These are phyloP conservation scores for Petrosia ficiformis DNA, from an alignment of 37 sponge, comb jelly and placozoan genomes.

Conservation along the genomic window DNA sequence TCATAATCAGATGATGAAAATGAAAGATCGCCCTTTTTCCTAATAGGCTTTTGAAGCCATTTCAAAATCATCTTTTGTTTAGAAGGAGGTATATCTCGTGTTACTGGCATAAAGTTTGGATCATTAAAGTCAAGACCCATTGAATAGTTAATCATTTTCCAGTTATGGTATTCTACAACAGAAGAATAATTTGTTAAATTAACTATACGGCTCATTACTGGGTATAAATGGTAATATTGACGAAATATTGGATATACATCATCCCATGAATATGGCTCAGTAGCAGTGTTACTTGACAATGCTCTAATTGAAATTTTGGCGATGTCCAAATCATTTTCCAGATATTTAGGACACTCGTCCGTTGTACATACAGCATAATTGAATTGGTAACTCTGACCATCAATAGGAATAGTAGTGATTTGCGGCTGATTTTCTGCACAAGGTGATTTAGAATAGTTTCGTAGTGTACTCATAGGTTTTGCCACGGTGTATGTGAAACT, in stretches of 20 bases:
- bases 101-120: constrained; percentile 71
- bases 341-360: not conserved
- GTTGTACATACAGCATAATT: constrained; percentile 10
- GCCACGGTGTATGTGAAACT: constrained; percentile 13
- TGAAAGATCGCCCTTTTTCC: not conserved
- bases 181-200: constrained; percentile 32
- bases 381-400: not conserved
- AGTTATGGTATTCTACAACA: constrained; percentile 25
- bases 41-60: constrained; percentile 24
- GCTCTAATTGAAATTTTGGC: not conserved
- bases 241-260: constrained; percentile 42
- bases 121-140: constrained; percentile 17
- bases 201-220: constrained; percentile 48
- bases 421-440: not conserved
- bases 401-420: not conserved
- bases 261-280: constrained; percentile 15
- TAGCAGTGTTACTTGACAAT: not conserved
- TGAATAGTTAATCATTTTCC: constrained; percentile 6
- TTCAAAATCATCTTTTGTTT: constrained; percentile 29
- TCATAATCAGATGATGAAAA: too few relatives aligned
- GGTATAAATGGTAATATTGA: constrained; percentile 32
- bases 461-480: not conserved
- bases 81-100: constrained; percentile 48
- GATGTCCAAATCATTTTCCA: not conserved
- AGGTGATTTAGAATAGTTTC: not conserved